These are phyloP conservation scores for Ctenosaura bakeri DNA, from an alignment of 2,797 vertebrate genomes.

Conservation along the genomic window DNA sequence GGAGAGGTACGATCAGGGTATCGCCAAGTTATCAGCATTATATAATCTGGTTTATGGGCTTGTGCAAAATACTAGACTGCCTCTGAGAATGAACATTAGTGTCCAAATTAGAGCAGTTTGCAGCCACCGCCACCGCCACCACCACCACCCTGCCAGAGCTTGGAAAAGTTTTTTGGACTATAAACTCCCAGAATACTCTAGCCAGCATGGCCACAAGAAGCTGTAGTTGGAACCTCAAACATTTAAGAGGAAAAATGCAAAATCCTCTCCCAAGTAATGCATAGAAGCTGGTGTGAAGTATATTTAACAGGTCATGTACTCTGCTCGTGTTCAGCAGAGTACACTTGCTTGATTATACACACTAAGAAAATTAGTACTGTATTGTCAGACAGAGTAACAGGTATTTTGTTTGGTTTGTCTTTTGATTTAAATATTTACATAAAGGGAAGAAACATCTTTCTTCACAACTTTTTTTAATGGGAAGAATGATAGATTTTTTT, in stretches of 20 bases:
- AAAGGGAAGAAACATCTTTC: too few relatives aligned
- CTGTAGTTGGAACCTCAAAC: neutral
- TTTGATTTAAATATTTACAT: too few relatives aligned
- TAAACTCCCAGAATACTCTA: too few relatives aligned
- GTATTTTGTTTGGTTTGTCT: too few relatives aligned
- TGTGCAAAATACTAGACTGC: conserved; percentile 22
- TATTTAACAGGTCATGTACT: neutral
- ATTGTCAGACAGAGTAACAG: neutral
- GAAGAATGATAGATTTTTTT: too few relatives aligned
- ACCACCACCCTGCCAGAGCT: neutral
- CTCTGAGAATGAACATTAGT: neutral
- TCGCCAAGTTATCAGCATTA: conserved; percentile 11
- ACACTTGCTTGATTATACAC: neutral
- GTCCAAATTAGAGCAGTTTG: neutral
- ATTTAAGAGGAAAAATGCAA: neutral
- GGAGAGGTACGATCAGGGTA: conserved; percentile 4
- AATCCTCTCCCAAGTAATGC: neutral
- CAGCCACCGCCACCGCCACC: too few relatives aligned
- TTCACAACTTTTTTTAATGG: too few relatives aligned
- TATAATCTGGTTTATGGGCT: conserved; percentile 33
- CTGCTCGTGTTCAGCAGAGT: neutral
- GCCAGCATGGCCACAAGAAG: too few relatives aligned
- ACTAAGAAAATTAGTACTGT: neutral
- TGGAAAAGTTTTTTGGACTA: too few relatives aligned
- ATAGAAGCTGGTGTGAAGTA: neutral